These are phyloP conservation scores for Scleropages formosus DNA, from an alignment of 2,797 vertebrate genomes.

Conservation along the genomic window DNA sequence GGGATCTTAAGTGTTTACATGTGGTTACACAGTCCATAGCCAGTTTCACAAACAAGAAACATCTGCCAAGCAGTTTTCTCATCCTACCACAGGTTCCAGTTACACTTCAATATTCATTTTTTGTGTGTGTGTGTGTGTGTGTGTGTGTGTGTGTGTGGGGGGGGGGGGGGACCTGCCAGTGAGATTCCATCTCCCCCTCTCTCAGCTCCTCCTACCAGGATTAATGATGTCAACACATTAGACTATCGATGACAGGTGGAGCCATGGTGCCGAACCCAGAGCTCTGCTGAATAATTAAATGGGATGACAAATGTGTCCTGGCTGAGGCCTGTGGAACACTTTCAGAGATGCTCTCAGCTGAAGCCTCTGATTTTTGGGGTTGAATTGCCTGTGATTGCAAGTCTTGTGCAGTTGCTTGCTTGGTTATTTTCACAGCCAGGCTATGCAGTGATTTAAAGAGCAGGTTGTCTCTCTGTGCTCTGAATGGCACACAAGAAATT, in stretches of 20 bases:
- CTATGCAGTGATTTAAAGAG: neutral
- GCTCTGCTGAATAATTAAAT: slow-evolving; percentile 13
- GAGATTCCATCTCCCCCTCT: neutral
- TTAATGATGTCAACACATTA: slow-evolving; percentile 24
- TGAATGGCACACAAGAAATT: too few species aligned
- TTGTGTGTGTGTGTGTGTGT: too few species aligned
- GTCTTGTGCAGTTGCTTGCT: neutral
- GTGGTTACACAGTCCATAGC: too few species aligned
- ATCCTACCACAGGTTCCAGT: neutral
- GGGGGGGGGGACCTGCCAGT: neutral
- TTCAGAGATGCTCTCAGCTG: neutral
- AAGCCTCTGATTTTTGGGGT: neutral
- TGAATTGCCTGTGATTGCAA: neutral
- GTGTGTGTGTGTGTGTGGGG: too few species aligned
- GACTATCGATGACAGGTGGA: slow-evolving; percentile 7
- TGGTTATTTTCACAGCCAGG: neutral
- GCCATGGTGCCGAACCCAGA: neutral
- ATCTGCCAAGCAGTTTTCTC: neutral
- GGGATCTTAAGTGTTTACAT: too few species aligned
- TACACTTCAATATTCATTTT: too few species aligned
- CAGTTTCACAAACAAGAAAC: too few species aligned
- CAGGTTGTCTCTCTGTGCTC: neutral
- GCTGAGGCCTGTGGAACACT: neutral
- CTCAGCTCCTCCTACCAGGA: neutral
- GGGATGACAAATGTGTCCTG: neutral